These are phyloP conservation scores for Esox niger DNA, from an alignment of 2,113 vertebrate genomes.

Conservation along the genomic window DNA sequence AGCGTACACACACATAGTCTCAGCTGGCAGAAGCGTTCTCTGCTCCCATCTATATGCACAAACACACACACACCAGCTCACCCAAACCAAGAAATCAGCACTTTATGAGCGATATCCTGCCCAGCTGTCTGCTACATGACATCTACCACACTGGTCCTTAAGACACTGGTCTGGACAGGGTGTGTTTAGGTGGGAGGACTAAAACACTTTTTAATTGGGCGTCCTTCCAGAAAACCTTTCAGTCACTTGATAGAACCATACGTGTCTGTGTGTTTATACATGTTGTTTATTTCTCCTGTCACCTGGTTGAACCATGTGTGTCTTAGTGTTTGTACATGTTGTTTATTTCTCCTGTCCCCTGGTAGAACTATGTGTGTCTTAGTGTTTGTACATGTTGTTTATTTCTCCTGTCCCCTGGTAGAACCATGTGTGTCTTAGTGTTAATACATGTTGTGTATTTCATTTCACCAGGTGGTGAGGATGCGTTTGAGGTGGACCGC, in stretches of 20 bases:
- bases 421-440: neutral
- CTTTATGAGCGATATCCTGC: neutral
- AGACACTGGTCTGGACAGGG: neutral
- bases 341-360: no score
- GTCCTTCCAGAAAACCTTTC: no score
- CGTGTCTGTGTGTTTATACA: no score
- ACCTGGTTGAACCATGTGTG: neutral
- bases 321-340: conserved; percentile 1
- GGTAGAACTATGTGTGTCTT: neutral
- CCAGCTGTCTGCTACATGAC: neutral
- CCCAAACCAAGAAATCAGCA: neutral
- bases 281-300: no score
- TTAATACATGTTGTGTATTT: neutral
- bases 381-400: neutral
- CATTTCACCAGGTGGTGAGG: conserved; percentile 74
- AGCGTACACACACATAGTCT: conserved; percentile 21
- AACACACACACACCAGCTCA: neutral
- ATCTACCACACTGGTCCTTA: neutral
- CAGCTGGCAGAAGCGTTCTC: conserved; percentile 34
- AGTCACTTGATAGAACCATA: no score
- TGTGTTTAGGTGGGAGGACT: no score
- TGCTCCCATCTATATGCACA: neutral
- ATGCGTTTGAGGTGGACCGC: conserved; percentile 78
- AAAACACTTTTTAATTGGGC: no score
- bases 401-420: no score